Evolutionary conservation across 2,113 vertebrate species (phyloP), one percentile per base, ranked within the genome.

Genomic region (Trochalopteron elliotii): DNA sequence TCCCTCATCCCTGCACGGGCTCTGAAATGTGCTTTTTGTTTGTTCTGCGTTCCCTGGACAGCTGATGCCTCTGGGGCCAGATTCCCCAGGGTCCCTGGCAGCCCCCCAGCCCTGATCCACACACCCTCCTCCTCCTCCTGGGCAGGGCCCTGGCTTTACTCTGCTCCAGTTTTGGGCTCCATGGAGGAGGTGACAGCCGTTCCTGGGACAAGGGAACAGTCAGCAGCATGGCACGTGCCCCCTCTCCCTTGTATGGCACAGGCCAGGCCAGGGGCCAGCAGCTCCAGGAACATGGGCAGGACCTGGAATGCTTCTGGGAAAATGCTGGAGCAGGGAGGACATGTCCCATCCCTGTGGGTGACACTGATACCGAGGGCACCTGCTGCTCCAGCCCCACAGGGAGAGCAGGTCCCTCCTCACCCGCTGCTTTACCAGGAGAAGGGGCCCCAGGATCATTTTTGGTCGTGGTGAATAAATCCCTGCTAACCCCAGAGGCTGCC

Each of bases 41-140:
- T 71, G 33, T 35, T 17, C 37, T 60, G 18, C 42, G 27, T 20
- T 57, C 64, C 83, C 44, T 14, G 74, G 72, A 53, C 64, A 90
- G 53, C 74, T 50, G 69, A 59, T 83, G 39, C 40, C 30, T 39
- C 74, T 35, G 74, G 59, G 28, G n/a, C 49, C 68, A 57, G 27
- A 49, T 53, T 50, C 56, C 17, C 21, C 45, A 24, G 64, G n/a
- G 49, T 42, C 40, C 40, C 35, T 70, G 87, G 87, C 60, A 75
- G 25, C 10, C 37, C 35, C 59, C 35, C 45, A 77, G 61, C 52
- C 55, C 90, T 37, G 35, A 23, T 23, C 49, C 0, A 0, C n/a
- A 23, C 56, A n/a, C n/a, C n/a, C n/a, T n/a, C 22, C 4, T 0
- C 44, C 55, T 59, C 35, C 71, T 64, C 61, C 76, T 0, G 0